A percentile compares a stretch with the other conserved stretches of the same genome.
phyloP scores from a whole-genome alignment of 92 coral and sea anemone genomes.

The Phenganax marumi region DNA sequence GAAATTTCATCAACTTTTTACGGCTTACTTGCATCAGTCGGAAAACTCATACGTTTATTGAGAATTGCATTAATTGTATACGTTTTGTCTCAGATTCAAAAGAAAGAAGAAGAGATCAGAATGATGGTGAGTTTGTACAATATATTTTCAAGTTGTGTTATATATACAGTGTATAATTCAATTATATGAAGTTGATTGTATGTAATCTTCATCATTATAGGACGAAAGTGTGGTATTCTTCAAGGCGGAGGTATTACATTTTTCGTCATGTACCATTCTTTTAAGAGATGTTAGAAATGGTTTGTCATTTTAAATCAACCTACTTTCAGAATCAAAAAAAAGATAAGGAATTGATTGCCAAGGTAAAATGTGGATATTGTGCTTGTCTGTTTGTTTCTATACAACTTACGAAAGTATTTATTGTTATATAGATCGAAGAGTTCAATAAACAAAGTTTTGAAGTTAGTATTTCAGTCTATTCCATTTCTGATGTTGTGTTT shows the following conservation, averaged over 20 bases:
- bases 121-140: conserved; percentile 30
- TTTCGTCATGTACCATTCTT: not conserved
- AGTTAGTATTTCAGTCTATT: conserved; percentile 48
- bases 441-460: conserved; percentile 78
- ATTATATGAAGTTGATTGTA: not conserved
- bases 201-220: conserved; percentile 40
- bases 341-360: conserved; percentile 80
- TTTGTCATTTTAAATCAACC: not conserved
- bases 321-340: conserved; percentile 89
- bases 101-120: conserved; percentile 38
- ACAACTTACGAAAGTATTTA: not conserved
- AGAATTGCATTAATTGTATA: not conserved
- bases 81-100: conserved; percentile 19
- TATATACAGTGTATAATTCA: not conserved
- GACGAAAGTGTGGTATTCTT: conserved; percentile 86
- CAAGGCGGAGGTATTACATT: conserved; percentile 73
- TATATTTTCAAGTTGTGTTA: not conserved
- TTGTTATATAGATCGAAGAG: conserved; percentile 76
- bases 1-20: not conserved
- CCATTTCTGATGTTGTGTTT: not conserved
- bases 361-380: conserved; percentile 54
- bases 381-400: no score
- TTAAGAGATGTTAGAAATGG: not conserved
- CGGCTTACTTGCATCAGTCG: not conserved
- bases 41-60: not conserved